Evolutionary conservation across 2,797 vertebrate genomes (phyloP).

Genomic region (Platyrinchus mystaceus): DNA sequence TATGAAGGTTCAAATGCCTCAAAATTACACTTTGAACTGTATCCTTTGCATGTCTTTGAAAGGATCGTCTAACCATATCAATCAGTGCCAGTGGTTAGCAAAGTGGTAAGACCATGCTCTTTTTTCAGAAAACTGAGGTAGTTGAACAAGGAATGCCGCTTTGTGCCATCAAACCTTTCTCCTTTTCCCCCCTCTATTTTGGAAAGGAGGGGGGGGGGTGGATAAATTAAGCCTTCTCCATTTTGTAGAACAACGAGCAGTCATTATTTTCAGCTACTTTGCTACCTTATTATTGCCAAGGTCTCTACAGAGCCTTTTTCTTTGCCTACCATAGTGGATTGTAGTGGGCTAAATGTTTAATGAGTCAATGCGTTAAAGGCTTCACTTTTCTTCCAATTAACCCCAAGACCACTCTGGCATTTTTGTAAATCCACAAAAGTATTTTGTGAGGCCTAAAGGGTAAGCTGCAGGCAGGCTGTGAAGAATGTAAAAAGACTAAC

Average conservation of each 20-base stretch:
- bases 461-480: constrained; percentile 88
- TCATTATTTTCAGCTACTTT: constrained; percentile 73
- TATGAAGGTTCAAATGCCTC: neutral
- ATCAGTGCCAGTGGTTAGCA: constrained; percentile 31
- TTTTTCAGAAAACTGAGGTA: neutral
- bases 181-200: neutral
- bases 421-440: constrained; percentile 95
- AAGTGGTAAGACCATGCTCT: neutral
- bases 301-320: constrained; percentile 74
- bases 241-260: constrained; percentile 71
- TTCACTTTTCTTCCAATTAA: constrained; percentile 97
- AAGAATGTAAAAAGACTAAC: constrained; percentile 95
- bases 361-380: constrained; percentile 89
- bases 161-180: constrained; percentile 60
- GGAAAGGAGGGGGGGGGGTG: no score
- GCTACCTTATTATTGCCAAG: constrained; percentile 75
- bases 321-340: constrained; percentile 77
- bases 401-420: constrained; percentile 89
- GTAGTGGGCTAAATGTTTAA: constrained; percentile 90
- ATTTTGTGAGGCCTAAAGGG: constrained; percentile 90
- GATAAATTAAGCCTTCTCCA: constrained; percentile 74
- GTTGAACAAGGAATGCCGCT: constrained; percentile 44
- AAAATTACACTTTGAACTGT: neutral
- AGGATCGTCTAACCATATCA: neutral
- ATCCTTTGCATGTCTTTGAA: constrained; percentile 4